Percentiles rank a stretch among this genome's conserved stretches.
Conservation (phyloP, 2,888 invertebrate genomes). For the Artemia sinica region DNA sequence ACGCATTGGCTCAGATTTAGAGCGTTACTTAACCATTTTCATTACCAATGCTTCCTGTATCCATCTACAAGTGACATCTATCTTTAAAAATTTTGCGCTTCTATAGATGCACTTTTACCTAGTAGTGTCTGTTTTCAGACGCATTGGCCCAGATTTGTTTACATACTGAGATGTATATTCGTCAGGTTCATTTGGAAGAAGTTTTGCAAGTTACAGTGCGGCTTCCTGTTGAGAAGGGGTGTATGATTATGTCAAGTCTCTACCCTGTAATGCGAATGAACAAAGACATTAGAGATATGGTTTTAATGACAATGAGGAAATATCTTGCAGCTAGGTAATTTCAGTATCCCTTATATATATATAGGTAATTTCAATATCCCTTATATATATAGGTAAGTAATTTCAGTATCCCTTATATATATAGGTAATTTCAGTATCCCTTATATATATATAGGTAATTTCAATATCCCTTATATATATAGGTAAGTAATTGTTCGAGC, state of each 20-base stretch:
- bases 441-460: too few species aligned
- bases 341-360: too few species aligned
- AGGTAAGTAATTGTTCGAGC: too few species aligned
- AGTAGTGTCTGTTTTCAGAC: background rate
- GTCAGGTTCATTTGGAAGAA: background rate
- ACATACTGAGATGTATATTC: background rate
- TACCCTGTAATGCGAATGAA: conserved; percentile 3
- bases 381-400: too few species aligned
- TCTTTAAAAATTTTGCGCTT: too few species aligned
- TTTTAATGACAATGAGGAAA: background rate
- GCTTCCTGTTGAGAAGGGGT: background rate
- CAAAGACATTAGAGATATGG: background rate
- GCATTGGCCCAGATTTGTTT: background rate
- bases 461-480: too few species aligned
- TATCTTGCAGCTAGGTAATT: background rate
- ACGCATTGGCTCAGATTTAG: background rate
- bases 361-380: too few species aligned
- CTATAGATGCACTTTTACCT: background rate
- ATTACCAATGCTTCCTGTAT: too few species aligned
- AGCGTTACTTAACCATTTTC: too few species aligned
- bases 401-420: too few species aligned
- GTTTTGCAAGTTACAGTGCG: background rate
- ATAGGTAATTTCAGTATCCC: too few species aligned
- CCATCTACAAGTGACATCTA: too few species aligned
- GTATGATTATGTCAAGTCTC: background rate